Conservation (phyloP, 2,888 invertebrate species). For the Ornithoptera alexandrae region DNA sequence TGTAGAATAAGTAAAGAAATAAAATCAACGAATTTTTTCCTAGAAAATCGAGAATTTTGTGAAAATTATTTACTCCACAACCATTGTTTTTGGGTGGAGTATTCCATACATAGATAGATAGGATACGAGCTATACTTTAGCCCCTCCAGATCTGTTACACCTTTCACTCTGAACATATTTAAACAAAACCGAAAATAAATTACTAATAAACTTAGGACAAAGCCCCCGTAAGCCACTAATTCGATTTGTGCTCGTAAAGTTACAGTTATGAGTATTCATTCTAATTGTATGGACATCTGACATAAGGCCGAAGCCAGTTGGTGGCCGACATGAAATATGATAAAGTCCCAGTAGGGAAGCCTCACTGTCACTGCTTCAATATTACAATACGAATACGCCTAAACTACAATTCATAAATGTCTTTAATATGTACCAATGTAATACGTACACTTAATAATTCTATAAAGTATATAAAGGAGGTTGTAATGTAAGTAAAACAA, state of each 20-base stretch:
- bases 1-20: too few species aligned
- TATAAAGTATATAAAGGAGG: too few species aligned
- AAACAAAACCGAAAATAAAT: neutral
- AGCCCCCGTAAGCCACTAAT: conserved; percentile 10
- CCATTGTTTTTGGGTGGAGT: too few species aligned
- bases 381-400: conserved; percentile 16
- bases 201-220: neutral
- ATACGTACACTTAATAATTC: too few species aligned
- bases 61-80: too few species aligned
- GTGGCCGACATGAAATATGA: conserved; percentile 26
- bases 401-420: conserved; percentile 1
- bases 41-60: too few species aligned
- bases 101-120: too few species aligned
- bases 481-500: too few species aligned
- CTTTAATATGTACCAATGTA: neutral
- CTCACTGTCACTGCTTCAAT: conserved; percentile 13
- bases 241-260: conserved; percentile 12
- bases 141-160: too few species aligned
- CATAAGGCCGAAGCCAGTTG: conserved; percentile 27
- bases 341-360: conserved; percentile 25
- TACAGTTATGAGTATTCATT: conserved; percentile 26
- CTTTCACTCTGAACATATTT: neutral
- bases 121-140: too few species aligned
- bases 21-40: too few species aligned
- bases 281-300: conserved; percentile 19